Percentiles rank a stretch among this genome's conserved stretches.
Evolutionary conservation across 2,113 vertebrate genomes (phyloP).

Genomic region (Lutjanus erythropterus): DNA sequence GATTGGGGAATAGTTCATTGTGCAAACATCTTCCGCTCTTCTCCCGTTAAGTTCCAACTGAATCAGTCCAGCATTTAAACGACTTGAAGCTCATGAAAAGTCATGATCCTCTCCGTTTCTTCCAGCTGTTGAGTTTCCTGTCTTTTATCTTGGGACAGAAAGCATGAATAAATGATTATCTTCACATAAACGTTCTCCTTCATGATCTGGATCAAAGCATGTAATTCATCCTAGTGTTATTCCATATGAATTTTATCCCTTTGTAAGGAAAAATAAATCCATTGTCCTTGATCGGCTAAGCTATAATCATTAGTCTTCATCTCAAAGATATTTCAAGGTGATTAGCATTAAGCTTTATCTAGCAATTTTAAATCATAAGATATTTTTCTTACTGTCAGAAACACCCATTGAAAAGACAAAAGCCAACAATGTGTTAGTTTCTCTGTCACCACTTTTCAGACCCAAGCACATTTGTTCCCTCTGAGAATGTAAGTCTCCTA

Average conservation of each 20-base stretch:
- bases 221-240: slow-evolving; percentile 17
- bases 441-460: not conserved
- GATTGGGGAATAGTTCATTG: slow-evolving; percentile 51
- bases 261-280: not conserved
- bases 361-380: not conserved
- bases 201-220: slow-evolving; percentile 36
- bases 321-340: not conserved
- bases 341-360: not conserved
- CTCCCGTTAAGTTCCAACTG: slow-evolving; percentile 24
- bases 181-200: slow-evolving; percentile 34
- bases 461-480: not conserved
- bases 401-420: not conserved
- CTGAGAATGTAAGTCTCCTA: not conserved
- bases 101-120: slow-evolving; percentile 29
- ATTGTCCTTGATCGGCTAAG: not conserved
- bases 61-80: slow-evolving; percentile 44
- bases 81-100: slow-evolving; percentile 31
- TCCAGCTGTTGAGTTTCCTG: slow-evolving; percentile 53
- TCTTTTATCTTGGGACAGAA: slow-evolving; percentile 42
- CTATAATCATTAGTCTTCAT: slow-evolving; percentile 7
- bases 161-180: slow-evolving; percentile 43
- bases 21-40: slow-evolving; percentile 26
- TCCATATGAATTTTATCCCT: not conserved
- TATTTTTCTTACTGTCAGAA: not conserved
- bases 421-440: not conserved